Conservation (phyloP, 2,113 vertebrate genomes). For the Cygnus atratus region DNA sequence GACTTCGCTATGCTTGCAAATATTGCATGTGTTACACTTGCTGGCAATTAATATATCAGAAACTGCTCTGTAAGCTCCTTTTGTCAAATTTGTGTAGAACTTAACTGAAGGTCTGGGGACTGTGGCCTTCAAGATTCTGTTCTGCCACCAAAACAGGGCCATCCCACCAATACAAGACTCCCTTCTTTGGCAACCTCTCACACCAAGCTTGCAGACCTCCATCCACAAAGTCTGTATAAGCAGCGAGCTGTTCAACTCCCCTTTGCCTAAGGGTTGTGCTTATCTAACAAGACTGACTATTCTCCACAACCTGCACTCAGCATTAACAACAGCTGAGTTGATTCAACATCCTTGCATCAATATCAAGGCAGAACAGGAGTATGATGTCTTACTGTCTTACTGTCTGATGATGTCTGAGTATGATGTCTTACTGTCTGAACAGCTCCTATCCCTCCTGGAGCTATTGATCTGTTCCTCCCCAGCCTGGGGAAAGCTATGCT, state of each 20-base stretch:
- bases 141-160: too few species aligned
- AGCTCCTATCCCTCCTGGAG: not conserved
- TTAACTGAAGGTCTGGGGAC: not conserved
- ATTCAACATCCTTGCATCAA: not conserved
- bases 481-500: not conserved
- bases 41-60: not conserved
- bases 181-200: too few species aligned
- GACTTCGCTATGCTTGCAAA: not conserved
- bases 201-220: too few species aligned
- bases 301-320: not conserved
- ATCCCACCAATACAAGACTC: too few species aligned
- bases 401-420: too few species aligned
- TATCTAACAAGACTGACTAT: too few species aligned
- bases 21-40: not conserved
- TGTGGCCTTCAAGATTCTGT: too few species aligned
- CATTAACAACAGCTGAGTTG: not conserved
- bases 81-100: not conserved
- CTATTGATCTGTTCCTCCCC: not conserved
- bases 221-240: too few species aligned
- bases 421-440: not conserved
- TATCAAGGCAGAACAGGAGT: not conserved
- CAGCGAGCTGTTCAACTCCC: too few species aligned
- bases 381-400: not conserved
- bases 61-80: not conserved
- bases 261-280: too few species aligned